These are phyloP conservation scores for Sericinus montela DNA, from an alignment of 2,888 invertebrate genomes.

Conservation along the genomic window DNA sequence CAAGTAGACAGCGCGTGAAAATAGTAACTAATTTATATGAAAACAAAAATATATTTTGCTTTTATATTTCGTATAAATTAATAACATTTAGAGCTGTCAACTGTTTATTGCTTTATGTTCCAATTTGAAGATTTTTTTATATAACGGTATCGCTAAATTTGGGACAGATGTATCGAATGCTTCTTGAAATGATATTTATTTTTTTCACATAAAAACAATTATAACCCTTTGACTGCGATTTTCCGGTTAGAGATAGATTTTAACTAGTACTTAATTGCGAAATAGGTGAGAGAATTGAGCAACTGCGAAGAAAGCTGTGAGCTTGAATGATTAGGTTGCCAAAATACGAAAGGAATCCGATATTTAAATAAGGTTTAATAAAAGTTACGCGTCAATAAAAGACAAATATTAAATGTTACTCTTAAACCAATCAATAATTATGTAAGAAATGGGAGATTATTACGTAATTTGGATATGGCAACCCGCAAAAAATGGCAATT, in stretches of 20 bases:
- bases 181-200: constrained; percentile 8
- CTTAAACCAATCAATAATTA: not conserved
- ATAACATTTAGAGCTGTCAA: constrained; percentile 2
- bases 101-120: constrained; percentile 9
- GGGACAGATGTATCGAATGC: constrained; percentile 7
- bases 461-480: constrained; percentile 36
- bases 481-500: constrained; percentile 49
- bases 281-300: constrained; percentile 62
- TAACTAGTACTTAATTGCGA: constrained; percentile 54
- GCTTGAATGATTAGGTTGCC: constrained; percentile 63
- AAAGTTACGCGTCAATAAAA: not conserved
- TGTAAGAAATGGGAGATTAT: not conserved
- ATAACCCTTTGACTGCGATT: constrained; percentile 28
- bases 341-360: constrained; percentile 22
- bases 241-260: constrained; percentile 38
- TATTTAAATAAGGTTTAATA: constrained; percentile 4
- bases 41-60: constrained; percentile 2
- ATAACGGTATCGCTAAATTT: constrained; percentile 12
- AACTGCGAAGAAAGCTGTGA: constrained; percentile 75
- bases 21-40: not conserved
- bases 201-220: constrained; percentile 23
- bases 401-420: not conserved
- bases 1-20: constrained; percentile 1
- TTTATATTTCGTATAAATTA: too few species aligned
- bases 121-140: constrained; percentile 2